Base-by-base conservation (phyloP, 2,888 invertebrate species). In the Thera obeliscata region DNA sequence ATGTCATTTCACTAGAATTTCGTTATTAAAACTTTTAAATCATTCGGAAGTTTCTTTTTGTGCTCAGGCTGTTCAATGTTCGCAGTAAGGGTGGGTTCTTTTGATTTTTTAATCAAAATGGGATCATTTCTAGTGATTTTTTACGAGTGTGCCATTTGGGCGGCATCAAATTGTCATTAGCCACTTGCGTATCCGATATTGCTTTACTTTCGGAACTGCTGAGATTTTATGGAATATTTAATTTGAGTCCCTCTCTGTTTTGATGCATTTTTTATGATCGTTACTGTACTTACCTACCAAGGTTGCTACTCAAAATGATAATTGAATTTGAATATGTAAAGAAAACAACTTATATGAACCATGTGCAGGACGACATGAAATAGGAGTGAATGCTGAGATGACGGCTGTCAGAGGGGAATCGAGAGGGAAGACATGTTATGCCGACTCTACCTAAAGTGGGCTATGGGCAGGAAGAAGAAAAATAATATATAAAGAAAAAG, bases 11-110 rank as follows among this genome's bases (percentile, higher is more conserved):
- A 93, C 91, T 94, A 90, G 94, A 88, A 93, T 90, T 91, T 86
- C 88, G 92, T 94, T 94, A 94, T 94, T 94, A 94, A 94, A 94
- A 94, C 90, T 92, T 93, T 92, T 94, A 94, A 94, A 94, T 94
- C 94, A 94, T 94, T 90, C 88, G 86, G 86, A 90, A 89, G 86
- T 89, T 88, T 87, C 84, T 83, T 85, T 87, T 81, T 83, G 87
- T 84, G 79, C 80, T 81, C 81, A 76, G 61, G 60, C 67, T 64
- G 64, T 64, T 64, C 64, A 9, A 49, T 57, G 66, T 52, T 61
- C 57, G 61, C 74, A 81, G 82, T 84, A 78, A 86, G 90, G 90
- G 90, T 88, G 89, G 82, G 82, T 80, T 82, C 81, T 83, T 82
- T 88, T 93, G 93, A 93, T 91, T 93, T 92, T 93, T 93, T 93